These are phyloP conservation scores for Stratiolaelaps scimitus DNA, from an alignment of 1,140 invertebrate genomes.

Conservation along the genomic window DNA sequence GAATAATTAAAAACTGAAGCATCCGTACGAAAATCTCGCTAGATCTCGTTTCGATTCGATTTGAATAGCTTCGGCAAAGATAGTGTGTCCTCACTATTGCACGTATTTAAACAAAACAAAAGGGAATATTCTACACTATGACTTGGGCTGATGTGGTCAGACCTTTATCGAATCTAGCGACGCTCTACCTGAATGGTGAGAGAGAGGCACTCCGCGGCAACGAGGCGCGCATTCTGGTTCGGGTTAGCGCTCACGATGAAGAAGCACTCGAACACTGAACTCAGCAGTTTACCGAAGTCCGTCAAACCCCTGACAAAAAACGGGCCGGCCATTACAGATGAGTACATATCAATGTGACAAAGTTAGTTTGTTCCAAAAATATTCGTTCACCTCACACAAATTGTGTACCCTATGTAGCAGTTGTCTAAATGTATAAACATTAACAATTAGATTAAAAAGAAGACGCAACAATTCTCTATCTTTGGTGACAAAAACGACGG, in stretches of 20 bases:
- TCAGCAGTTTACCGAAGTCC: constrained; percentile 24
- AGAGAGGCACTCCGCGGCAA: not conserved
- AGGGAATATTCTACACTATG: too few relatives aligned
- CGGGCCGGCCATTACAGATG: not conserved
- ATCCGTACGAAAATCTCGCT: too few relatives aligned
- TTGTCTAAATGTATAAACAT: not conserved
- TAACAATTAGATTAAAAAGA: not conserved
- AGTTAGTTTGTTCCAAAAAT: not conserved
- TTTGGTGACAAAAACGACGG: not conserved
- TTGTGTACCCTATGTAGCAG: not conserved
- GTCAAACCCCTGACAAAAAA: constrained; percentile 11
- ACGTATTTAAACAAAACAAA: too few relatives aligned
- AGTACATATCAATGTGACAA: too few relatives aligned
- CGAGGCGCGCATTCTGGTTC: not conserved
- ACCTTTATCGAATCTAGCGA: too few relatives aligned
- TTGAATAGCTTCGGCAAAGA: too few relatives aligned
- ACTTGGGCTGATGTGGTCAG: too few relatives aligned
- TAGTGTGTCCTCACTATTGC: too few relatives aligned
- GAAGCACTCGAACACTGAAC: constrained; percentile 15
- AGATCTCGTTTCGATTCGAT: too few relatives aligned
- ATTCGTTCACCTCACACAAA: not conserved
- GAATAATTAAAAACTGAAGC: too few relatives aligned
- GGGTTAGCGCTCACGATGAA: constrained; percentile 3
- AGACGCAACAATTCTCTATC: not conserved
- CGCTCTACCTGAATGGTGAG: not conserved